phyloP scores from a whole-genome alignment of 2,797 vertebrate species.

The Staurois parvus region DNA sequence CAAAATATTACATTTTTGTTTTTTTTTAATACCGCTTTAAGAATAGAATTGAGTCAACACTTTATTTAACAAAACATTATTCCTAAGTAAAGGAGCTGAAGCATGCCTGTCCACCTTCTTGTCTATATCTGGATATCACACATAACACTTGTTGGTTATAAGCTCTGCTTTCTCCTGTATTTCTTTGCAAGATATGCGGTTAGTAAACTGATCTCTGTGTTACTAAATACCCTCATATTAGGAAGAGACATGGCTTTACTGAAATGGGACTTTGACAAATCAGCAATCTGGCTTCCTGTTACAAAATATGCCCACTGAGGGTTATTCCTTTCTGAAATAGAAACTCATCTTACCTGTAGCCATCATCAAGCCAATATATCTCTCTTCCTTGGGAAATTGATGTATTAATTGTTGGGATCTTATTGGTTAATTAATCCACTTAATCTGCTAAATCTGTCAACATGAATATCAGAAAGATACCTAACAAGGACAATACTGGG shows the following conservation, averaged over 20 bases:
- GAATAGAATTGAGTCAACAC: not conserved
- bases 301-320: not conserved
- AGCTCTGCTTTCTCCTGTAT: not conserved
- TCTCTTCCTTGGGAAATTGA: not conserved
- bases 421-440: not conserved
- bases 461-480: not conserved
- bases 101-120: not conserved
- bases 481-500: not conserved
- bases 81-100: not conserved
- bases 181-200: not conserved
- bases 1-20: no score
- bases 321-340: not conserved
- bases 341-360: not conserved
- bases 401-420: not conserved
- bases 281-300: not conserved
- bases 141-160: not conserved
- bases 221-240: not conserved
- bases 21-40: no score
- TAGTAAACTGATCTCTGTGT: not conserved
- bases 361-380: not conserved
- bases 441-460: slow-evolving; percentile 1
- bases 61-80: not conserved
- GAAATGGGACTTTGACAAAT: not conserved
- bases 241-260: not conserved
- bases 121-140: not conserved